Evolutionary conservation across 1,140 invertebrate genomes (phyloP), one percentile per base, ranked within the genome.

Genomic region (Cydia splendana): DNA sequence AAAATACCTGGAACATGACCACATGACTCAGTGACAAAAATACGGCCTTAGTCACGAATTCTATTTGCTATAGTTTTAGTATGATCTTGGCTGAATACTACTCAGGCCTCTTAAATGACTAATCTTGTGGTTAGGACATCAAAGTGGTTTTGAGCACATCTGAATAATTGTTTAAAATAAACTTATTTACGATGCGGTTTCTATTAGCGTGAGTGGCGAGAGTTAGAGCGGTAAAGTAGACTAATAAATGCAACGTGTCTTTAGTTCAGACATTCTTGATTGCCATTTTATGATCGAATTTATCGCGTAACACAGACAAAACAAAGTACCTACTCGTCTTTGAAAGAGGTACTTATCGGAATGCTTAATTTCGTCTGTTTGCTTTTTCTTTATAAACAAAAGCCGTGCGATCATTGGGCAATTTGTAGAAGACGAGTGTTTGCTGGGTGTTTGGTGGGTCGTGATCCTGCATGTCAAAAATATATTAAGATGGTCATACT

Each of bases 111-210:
- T 62, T 24, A 62, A 62, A 20, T 62, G 20, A 62, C 57, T 62
- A 62, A 62, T 62, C 57, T 24, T 62, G 57, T 24, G 57, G 57
- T 62, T 62, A 62, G 57, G 20, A 24, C 57, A 24, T 62, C 57
- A 62, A 62, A 62, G 57, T 62, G 57, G 53, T 62, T 62, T 24
- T 53, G 53, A 57, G 57, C 57, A 62, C 57, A 62, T 62, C 57
- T 62, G 57, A 62, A 62, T 62, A 62, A 62, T 62, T 62, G 57
- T n/a, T 62, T 62, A 62, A 62, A 62, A 62, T 62, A 62, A 62
- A 62, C 57, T 62, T 62, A 62, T 62, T 62, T 62, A 62, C 57
- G 57, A 62, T 62, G 57, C 20, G 57, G 57, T 62, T 62, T 62
- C 57, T 62, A 62, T 24, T 62, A 62, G 57, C 57, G 18, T 62